phyloP scores from a whole-genome alignment of 2,888 invertebrate genomes.

The Melanargia galathea region DNA sequence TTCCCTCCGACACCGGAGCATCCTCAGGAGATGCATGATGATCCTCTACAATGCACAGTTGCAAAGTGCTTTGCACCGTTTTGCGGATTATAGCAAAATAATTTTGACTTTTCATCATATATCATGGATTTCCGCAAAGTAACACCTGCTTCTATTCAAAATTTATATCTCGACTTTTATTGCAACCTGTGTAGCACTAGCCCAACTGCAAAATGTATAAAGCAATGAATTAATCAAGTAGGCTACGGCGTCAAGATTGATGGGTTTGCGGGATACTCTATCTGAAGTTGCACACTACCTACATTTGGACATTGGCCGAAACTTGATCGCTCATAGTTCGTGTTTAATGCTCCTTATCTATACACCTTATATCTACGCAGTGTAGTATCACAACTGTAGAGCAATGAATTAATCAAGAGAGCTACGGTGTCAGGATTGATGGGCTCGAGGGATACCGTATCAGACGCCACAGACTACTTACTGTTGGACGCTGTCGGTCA shows the following conservation, averaged over 20 bases:
- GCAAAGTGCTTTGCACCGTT: too few species aligned
- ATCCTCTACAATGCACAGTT: too few species aligned
- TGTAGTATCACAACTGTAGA: slow-evolving; percentile 31
- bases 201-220: slow-evolving; percentile 31
- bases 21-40: too few species aligned
- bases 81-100: too few species aligned
- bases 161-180: background rate
- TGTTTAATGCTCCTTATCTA: slow-evolving; percentile 23
- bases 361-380: background rate
- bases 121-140: too few species aligned
- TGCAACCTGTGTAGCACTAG: slow-evolving; percentile 10
- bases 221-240: slow-evolving; percentile 67
- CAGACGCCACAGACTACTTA: slow-evolving; percentile 17
- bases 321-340: slow-evolving; percentile 32
- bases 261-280: slow-evolving; percentile 45
- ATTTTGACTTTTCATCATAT: too few species aligned
- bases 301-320: slow-evolving; percentile 12
- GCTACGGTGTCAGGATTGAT: slow-evolving; percentile 66
- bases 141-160: too few species aligned
- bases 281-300: slow-evolving; percentile 20
- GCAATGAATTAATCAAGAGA: slow-evolving; percentile 67
- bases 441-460: slow-evolving; percentile 42
- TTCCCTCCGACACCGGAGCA: too few species aligned
- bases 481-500: slow-evolving; percentile 15
- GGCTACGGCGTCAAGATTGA: slow-evolving; percentile 65